phyloP scores from a whole-genome alignment of 2,888 invertebrate species.

The Schizotus pectinicornis region DNA sequence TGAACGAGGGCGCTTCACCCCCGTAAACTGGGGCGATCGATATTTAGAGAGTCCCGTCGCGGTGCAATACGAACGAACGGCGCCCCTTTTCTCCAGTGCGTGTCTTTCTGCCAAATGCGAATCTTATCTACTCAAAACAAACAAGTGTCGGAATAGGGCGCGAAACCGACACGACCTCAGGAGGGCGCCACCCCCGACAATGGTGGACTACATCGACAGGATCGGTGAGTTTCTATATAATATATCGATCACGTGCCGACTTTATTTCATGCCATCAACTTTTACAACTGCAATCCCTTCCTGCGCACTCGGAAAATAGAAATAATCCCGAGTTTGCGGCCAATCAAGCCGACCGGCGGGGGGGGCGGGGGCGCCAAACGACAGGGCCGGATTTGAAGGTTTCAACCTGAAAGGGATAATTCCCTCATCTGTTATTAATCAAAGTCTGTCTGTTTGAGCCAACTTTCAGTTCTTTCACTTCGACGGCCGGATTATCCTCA shows the following conservation, averaged over 20 bases:
- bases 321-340: slow-evolving; percentile 17
- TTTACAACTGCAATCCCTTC: slow-evolving; percentile 42
- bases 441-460: too few species aligned
- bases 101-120: slow-evolving; percentile 54
- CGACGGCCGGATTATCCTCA: too few species aligned
- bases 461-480: too few species aligned
- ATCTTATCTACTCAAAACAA: slow-evolving; percentile 45
- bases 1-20: slow-evolving; percentile 54
- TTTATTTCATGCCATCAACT: slow-evolving; percentile 45
- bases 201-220: slow-evolving; percentile 54
- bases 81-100: slow-evolving; percentile 54
- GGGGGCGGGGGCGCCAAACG: slow-evolving; percentile 1
- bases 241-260: slow-evolving; percentile 46
- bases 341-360: slow-evolving; percentile 2
- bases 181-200: slow-evolving; percentile 33
- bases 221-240: slow-evolving; percentile 51
- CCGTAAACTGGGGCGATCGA: slow-evolving; percentile 71
- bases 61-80: slow-evolving; percentile 51
- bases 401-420: slow-evolving; percentile 13
- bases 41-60: slow-evolving; percentile 56
- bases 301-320: slow-evolving; percentile 20
- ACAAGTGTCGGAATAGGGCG: slow-evolving; percentile 44
- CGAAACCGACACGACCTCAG: slow-evolving; percentile 36
- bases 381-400: neutral
- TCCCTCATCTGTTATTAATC: neutral